Percentiles rank a stretch among this genome's conserved stretches.
Conservation (phyloP, 2,113 vertebrate genomes). For the Dermatemys mawii region DNA sequence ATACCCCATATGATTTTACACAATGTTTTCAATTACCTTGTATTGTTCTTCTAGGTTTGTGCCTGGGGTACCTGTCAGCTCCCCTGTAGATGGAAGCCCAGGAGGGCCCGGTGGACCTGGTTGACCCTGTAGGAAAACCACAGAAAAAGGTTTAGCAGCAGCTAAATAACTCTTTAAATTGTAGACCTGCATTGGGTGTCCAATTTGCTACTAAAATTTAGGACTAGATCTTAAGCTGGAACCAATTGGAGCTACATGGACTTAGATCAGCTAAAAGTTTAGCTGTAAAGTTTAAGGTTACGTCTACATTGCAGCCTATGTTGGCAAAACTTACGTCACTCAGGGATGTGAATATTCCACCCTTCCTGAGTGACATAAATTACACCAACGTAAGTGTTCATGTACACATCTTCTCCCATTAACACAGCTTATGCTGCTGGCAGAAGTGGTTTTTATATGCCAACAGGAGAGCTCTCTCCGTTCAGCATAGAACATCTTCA, state of each 20-base stretch:
- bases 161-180: not conserved
- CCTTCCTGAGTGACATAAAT: not conserved
- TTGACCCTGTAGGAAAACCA: constrained; percentile 69
- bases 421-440: not conserved
- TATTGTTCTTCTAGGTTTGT: constrained; percentile 39
- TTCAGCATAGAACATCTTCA: not conserved
- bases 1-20: not conserved
- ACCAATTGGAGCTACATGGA: not conserved
- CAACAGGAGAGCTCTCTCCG: not conserved
- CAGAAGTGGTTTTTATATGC: not conserved
- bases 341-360: not conserved
- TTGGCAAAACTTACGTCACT: not conserved
- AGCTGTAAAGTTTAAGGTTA: not conserved
- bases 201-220: not conserved
- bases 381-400: not conserved
- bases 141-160: not conserved
- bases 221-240: not conserved
- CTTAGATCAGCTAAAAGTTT: not conserved
- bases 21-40: constrained; percentile 72
- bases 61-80: not conserved
- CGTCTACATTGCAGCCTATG: not conserved
- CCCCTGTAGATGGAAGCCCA: constrained; percentile 61
- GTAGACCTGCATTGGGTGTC: not conserved
- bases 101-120: constrained; percentile 76
- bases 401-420: not conserved